A percentile compares a stretch with the other conserved stretches of the same genome.
These are phyloP conservation scores for Saccostrea cuccullata DNA, from an alignment of 1,140 invertebrate species.

Conservation along the genomic window DNA sequence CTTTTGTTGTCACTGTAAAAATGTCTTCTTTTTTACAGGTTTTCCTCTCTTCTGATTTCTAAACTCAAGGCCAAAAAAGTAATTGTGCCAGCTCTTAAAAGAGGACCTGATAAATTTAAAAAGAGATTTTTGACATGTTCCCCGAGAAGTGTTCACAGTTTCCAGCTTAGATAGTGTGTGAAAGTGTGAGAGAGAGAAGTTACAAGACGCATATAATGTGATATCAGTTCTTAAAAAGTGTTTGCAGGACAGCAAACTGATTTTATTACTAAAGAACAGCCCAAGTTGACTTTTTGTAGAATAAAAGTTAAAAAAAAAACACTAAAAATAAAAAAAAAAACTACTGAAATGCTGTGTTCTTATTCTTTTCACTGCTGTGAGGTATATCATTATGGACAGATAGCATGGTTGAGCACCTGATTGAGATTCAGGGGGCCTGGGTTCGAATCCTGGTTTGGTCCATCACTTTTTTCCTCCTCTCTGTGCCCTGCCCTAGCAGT, in stretches of 20 bases:
- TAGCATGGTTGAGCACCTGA: not conserved
- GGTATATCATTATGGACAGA: not conserved
- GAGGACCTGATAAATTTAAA: slow-evolving; percentile 5
- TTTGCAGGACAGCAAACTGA: slow-evolving; percentile 35
- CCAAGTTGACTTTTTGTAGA: slow-evolving; percentile 18
- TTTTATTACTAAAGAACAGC: slow-evolving; percentile 33
- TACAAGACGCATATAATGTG: slow-evolving; percentile 28
- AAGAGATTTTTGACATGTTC: slow-evolving; percentile 34
- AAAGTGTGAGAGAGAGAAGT: slow-evolving; percentile 33
- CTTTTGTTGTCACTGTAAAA: not conserved
- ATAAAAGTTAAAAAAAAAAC: slow-evolving; percentile 12
- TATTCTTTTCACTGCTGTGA: not conserved
- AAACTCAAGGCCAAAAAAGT: slow-evolving; percentile 35
- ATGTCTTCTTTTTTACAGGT: not conserved
- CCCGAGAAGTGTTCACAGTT: slow-evolving; percentile 36
- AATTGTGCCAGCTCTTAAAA: slow-evolving; percentile 36
- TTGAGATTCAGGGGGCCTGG: not conserved
- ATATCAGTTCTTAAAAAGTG: slow-evolving; percentile 28
- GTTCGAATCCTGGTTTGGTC: too few relatives aligned
- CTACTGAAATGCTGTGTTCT: slow-evolving; percentile 18
- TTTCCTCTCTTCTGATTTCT: slow-evolving; percentile 31
- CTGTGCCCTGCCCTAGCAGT: too few relatives aligned
- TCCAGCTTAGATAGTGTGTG: slow-evolving; percentile 35
- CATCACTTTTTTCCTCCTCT: too few relatives aligned
- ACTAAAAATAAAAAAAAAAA: slow-evolving; percentile 26